Evolutionary conservation across 2,888 invertebrate species (phyloP).

Genomic region (Acrocyrtus sp.): DNA sequence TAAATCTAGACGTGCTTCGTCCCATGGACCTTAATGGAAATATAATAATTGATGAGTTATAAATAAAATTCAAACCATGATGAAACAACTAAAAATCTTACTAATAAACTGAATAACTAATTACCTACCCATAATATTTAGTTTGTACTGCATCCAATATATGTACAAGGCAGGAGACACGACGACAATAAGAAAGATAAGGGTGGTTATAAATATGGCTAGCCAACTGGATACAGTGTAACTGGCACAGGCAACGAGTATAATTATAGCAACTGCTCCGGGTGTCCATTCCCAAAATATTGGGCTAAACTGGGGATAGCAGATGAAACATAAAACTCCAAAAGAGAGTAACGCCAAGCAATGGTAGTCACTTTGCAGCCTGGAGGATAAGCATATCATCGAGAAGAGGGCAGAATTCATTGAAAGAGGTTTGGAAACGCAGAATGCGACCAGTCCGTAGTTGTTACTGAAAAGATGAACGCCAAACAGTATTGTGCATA

Average conservation of each 20-base stretch:
- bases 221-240: constrained; percentile 55
- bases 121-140: constrained; percentile 95
- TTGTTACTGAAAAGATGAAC: constrained; percentile 92
- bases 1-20: constrained; percentile 76
- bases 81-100: too few species aligned
- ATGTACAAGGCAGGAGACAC: constrained; percentile 80
- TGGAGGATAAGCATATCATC: constrained; percentile 92
- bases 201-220: constrained; percentile 73
- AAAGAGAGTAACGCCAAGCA: constrained; percentile 91
- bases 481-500: constrained; percentile 88
- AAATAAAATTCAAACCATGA: too few species aligned
- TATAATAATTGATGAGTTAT: too few species aligned
- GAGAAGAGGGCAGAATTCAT: constrained; percentile 95
- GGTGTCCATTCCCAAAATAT: constrained; percentile 71
- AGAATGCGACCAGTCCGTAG: constrained; percentile 86
- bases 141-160: constrained; percentile 78
- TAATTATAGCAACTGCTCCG: constrained; percentile 69
- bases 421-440: constrained; percentile 91
- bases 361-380: constrained; percentile 86
- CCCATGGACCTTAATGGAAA: too few species aligned
- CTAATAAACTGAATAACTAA: too few species aligned
- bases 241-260: constrained; percentile 69
- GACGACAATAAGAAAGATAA: constrained; percentile 74
- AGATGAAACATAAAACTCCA: constrained; percentile 87
- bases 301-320: constrained; percentile 83